phyloP scores from a whole-genome alignment of 1,140 invertebrate genomes.

The Hylaeus volcanicus region DNA sequence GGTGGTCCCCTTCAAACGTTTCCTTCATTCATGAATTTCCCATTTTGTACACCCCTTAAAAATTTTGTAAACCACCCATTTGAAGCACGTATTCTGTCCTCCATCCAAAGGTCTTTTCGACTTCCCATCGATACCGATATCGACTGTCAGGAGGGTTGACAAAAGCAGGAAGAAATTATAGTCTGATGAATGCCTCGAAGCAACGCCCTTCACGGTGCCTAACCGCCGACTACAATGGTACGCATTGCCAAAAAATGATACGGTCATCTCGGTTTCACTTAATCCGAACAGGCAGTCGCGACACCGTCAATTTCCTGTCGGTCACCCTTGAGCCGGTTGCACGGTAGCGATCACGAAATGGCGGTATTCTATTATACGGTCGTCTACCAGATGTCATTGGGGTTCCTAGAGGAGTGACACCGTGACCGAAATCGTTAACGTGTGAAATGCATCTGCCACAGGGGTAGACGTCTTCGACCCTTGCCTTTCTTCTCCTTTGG shows the following conservation, averaged over 20 bases:
- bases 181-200: conserved; percentile 51
- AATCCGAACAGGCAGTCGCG: conserved; percentile 52
- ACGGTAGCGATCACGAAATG: conserved; percentile 14
- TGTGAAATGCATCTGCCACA: conserved; percentile 70
- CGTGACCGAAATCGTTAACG: conserved; percentile 72
- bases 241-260: conserved; percentile 63
- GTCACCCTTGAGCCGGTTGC: conserved; percentile 34
- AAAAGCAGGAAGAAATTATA: conserved; percentile 56
- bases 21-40: no score
- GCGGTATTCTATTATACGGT: conserved; percentile 64
- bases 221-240: conserved; percentile 41
- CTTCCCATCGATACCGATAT: conserved; percentile 33
- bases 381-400: conserved; percentile 67
- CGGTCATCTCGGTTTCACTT: conserved; percentile 72
- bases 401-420: conserved; percentile 63
- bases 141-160: conserved; percentile 13
- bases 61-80: no score
- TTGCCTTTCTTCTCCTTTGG: not conserved
- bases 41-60: no score
- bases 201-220: conserved; percentile 33
- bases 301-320: conserved; percentile 61
- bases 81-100: not conserved
- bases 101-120: conserved; percentile 21
- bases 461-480: not conserved
- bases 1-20: no score